Base-by-base conservation (phyloP, 2,888 invertebrate genomes). In the Pseudoips prasinana region DNA sequence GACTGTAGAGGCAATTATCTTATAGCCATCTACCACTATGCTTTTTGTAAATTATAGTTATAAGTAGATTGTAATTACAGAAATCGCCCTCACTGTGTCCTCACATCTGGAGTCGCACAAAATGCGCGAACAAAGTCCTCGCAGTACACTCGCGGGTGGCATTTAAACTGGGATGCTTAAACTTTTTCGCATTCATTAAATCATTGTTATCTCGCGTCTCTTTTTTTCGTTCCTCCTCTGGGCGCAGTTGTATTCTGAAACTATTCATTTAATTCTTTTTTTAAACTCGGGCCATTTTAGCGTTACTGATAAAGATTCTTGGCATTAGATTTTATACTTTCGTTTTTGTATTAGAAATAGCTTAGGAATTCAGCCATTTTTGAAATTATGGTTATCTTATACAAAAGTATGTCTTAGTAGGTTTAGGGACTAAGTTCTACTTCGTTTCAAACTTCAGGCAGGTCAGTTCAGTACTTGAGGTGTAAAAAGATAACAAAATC, bases 121-220 rank as follows among this genome's bases (percentile, higher is more conserved):
- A 52, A 57, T 42, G 41, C 33, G 14, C 8, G 54, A 56, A 51
- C 54, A 54, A 53, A 53, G 42, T 57, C 49, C 54, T 51, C 42
- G 42, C 52, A 58, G 57, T 45, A 60, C 53, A 60, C 68, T 64
- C 70, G 30, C 51, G 66, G 64, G 68, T 61, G 42, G 58, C 64
- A 68, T 72, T 72, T 63, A 50, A 54, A 63, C 59, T 45, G 50
- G 55, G 55, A 52, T 62, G 59, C 55, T 58, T 64, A 57, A 69
- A 68, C 60, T 68, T 70, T 70, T 70, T 66, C 60, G 46, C 64
- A 63, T 70, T 72, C 75, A 73, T 76, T 77, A 77, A 75, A 77
- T 75, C 77, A 75, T 70, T 69, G 73, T 75, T 76, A 74, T 73
- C 73, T 69, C 58, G 47, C 59, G 57, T 66, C 61, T 67, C 58